Percentiles rank a stretch among this genome's conserved stretches.
Evolutionary conservation across 2,888 invertebrate genomes (phyloP).

Genomic region (Eutolmus rufibarbis): DNA sequence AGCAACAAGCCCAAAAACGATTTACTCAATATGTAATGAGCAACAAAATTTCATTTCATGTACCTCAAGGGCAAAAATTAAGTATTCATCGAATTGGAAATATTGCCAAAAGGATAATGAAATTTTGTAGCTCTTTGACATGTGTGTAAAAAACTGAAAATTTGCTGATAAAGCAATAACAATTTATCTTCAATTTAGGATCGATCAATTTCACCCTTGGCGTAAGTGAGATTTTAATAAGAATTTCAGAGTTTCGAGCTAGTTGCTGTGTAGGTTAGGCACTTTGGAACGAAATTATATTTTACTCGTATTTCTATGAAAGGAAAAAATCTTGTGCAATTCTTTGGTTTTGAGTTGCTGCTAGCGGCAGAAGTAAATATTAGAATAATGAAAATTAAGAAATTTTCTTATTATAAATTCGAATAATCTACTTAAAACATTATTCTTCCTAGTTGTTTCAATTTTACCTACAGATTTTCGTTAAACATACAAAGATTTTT

Average conservation of each 20-base stretch:
- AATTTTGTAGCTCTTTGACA: neutral
- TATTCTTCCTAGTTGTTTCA: too few species aligned
- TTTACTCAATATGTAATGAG: neutral
- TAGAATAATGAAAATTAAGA: too few species aligned
- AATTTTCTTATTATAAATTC: too few species aligned
- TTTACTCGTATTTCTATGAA: neutral
- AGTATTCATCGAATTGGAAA: constrained; percentile 15
- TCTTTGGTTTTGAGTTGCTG: too few species aligned
- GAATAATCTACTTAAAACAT: too few species aligned
- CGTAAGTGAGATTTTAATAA: neutral
- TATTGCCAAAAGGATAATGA: neutral
- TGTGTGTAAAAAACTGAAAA: neutral
- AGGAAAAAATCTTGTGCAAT: too few species aligned
- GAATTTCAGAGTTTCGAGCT: neutral
- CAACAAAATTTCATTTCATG: neutral
- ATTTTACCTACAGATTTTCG: too few species aligned
- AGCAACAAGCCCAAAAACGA: neutral
- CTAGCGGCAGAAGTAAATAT: too few species aligned
- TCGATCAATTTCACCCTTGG: neutral
- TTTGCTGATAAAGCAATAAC: neutral
- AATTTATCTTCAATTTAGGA: neutral
- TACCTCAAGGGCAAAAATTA: neutral
- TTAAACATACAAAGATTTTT: too few species aligned
- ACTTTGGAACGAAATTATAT: neutral
- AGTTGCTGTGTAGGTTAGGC: neutral